These are phyloP conservation scores for Chionodraco myersi DNA, from an alignment of 2,113 vertebrate genomes.

Conservation along the genomic window DNA sequence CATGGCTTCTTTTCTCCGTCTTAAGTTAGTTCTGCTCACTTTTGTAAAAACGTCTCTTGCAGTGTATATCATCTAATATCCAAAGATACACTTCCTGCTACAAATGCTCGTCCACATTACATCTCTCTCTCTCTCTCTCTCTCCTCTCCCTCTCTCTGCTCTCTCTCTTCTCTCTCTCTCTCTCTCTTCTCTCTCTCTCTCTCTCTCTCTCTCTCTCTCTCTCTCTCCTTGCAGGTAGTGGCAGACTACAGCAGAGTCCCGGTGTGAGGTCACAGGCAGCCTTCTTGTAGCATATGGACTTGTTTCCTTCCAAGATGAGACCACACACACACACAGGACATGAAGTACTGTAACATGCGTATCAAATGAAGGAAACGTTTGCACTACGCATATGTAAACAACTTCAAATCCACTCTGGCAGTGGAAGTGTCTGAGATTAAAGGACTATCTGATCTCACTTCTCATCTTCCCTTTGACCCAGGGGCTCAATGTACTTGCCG, in stretches of 20 bases:
- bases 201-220: conserved; percentile 54
- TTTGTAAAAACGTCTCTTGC: too few species aligned
- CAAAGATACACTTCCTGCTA: too few species aligned
- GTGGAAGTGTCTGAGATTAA: conserved; percentile 67
- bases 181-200: conserved; percentile 44
- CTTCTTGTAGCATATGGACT: conserved; percentile 80
- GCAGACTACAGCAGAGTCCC: conserved; percentile 58
- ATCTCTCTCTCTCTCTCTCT: conserved; percentile 32
- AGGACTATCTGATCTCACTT: conserved; percentile 63
- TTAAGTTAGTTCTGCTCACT: too few species aligned
- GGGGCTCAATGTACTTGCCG: conserved; percentile 70
- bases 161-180: conserved; percentile 55
- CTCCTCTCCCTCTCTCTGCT: too few species aligned
- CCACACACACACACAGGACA: conserved; percentile 35
- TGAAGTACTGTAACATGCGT: background rate
- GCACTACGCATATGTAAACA: background rate
- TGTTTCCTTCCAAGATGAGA: conserved; percentile 79
- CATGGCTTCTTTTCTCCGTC: too few species aligned
- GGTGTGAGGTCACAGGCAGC: conserved; percentile 75
- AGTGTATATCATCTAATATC: too few species aligned
- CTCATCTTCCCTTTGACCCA: conserved; percentile 68
- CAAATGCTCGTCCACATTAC: too few species aligned
- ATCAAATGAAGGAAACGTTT: conserved; percentile 11
- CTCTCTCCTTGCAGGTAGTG: conserved; percentile 54
- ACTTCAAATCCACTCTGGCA: conserved; percentile 3